These are phyloP conservation scores for Pyrocephalus nanus DNA, from an alignment of 2,797 vertebrate species.

Conservation along the genomic window DNA sequence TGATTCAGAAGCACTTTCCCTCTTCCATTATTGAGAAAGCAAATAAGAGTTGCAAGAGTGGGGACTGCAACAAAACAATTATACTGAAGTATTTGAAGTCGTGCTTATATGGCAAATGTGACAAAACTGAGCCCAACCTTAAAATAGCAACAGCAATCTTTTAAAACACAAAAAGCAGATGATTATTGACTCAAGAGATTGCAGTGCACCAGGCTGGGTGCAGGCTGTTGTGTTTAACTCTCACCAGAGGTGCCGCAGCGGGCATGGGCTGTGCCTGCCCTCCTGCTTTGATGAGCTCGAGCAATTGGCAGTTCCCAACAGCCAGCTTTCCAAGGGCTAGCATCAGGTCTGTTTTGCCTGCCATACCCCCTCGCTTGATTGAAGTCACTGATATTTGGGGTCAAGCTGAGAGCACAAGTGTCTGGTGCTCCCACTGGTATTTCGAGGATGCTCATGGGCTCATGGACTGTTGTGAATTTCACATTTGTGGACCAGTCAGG, in stretches of 20 bases:
- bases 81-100: constrained; percentile 41
- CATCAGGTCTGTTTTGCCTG: neutral
- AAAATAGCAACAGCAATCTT: constrained; percentile 64
- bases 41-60: constrained; percentile 36
- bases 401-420: neutral
- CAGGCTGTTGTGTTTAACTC: constrained; percentile 6
- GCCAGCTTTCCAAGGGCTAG: neutral
- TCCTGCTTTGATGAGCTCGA: neutral
- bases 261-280: neutral
- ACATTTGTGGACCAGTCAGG: neutral
- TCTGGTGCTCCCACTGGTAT: neutral
- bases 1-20: constrained; percentile 41
- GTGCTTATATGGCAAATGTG: constrained; percentile 51
- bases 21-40: constrained; percentile 37
- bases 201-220: neutral
- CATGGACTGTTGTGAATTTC: neutral
- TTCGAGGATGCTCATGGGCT: neutral
- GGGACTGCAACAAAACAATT: constrained; percentile 57
- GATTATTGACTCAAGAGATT: constrained; percentile 41
- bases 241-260: neutral
- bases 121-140: constrained; percentile 43
- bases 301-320: neutral
- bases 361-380: fast-evolving
- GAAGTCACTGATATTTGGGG: fast-evolving
- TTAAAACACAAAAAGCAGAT: constrained; percentile 54